Conservation (phyloP, 2,797 vertebrate species). For the Melopsittacus undulatus region DNA sequence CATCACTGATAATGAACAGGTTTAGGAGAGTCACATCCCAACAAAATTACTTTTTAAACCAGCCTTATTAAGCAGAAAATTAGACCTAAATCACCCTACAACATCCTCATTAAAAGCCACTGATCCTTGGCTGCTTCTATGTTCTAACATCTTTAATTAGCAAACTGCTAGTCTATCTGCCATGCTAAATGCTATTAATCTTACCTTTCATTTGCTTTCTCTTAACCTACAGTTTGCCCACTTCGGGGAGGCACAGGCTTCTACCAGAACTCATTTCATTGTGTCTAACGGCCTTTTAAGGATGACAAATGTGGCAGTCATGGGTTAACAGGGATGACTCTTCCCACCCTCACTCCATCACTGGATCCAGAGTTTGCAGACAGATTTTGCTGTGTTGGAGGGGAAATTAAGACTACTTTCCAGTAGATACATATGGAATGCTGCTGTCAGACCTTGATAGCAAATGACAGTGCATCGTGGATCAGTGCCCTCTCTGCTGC, state of each 20-base stretch:
- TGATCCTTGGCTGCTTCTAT: conserved; percentile 89
- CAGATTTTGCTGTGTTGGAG: neutral
- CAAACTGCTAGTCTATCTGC: conserved; percentile 83
- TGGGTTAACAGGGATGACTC: neutral
- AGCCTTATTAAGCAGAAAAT: conserved; percentile 96
- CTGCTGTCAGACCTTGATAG: neutral
- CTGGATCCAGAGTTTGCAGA: neutral
- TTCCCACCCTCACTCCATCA: neutral
- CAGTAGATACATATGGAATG: neutral
- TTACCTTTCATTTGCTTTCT: conserved; percentile 87
- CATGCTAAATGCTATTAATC: conserved; percentile 92
- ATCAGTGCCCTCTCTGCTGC: neutral
- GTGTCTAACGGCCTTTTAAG: neutral
- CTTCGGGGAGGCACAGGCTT: conserved; percentile 46
- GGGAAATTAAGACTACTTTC: neutral
- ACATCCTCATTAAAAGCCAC: conserved; percentile 94
- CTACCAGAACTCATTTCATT: conserved; percentile 31
- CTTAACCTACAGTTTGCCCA: conserved; percentile 68
- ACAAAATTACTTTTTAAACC: conserved; percentile 94
- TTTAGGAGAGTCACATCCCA: conserved; percentile 88
- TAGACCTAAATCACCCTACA: conserved; percentile 94
- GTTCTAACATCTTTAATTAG: conserved; percentile 92
- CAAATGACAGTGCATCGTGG: neutral
- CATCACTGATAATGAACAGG: conserved; percentile 91
- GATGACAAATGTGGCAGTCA: conserved; percentile 18